Percentiles rank a stretch among this genome's conserved stretches.
Conservation (phyloP, 2,113 vertebrate species). For the Nibea coibor region DNA sequence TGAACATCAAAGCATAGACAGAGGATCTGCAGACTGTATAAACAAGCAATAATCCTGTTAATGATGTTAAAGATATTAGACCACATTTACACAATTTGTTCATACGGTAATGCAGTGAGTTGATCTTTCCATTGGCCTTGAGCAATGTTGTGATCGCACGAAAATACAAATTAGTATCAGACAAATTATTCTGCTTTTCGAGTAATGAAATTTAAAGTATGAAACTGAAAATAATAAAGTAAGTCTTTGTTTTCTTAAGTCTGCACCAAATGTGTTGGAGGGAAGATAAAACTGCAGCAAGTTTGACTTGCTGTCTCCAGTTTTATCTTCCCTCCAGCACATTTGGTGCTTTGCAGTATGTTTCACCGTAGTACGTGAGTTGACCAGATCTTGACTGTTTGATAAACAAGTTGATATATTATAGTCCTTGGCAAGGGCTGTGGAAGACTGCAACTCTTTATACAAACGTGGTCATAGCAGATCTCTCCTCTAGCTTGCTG, state of each 20-base stretch:
- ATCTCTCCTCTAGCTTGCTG: conserved; percentile 6
- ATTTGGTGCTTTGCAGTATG: background rate
- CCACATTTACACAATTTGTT: background rate
- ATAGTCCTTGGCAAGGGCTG: conserved; percentile 21
- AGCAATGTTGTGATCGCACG: background rate
- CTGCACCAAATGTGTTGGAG: background rate
- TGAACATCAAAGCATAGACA: background rate
- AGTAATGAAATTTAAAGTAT: background rate
- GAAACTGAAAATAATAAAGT: background rate
- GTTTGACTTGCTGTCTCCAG: background rate
- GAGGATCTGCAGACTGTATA: background rate
- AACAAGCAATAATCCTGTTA: background rate
- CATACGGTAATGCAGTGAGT: background rate
- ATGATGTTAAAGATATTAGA: background rate
- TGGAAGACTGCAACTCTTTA: conserved; percentile 74
- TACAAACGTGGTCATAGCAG: conserved; percentile 43
- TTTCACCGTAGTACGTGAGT: background rate
- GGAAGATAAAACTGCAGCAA: no score
- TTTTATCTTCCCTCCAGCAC: background rate
- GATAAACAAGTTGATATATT: conserved; percentile 74
- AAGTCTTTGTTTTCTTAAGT: background rate
- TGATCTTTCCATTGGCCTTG: background rate
- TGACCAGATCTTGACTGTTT: conserved; percentile 10
- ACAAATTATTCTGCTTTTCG: background rate
- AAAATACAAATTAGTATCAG: background rate